These are phyloP conservation scores for Drosophila pruinosa DNA, from an alignment of 1,140 invertebrate genomes.

Conservation along the genomic window DNA sequence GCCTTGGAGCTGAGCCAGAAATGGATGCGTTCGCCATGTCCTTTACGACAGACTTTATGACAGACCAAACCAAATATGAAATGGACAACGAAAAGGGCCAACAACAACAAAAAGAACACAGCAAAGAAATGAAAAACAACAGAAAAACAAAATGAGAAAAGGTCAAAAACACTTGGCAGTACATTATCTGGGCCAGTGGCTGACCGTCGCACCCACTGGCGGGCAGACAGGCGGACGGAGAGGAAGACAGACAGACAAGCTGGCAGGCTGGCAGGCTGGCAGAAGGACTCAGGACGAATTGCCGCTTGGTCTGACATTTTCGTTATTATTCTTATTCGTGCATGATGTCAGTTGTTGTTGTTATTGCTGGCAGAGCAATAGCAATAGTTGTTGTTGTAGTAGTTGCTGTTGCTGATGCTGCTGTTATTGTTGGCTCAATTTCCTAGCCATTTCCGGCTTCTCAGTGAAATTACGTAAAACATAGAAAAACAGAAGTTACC, in stretches of 20 bases:
- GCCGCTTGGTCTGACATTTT: slow-evolving; percentile 68
- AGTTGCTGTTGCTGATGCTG: slow-evolving; percentile 29
- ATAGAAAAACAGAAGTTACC: slow-evolving; percentile 77
- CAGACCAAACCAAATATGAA: slow-evolving; percentile 65
- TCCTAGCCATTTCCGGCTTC: slow-evolving; percentile 77
- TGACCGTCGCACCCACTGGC: slow-evolving; percentile 33
- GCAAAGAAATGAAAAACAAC: not conserved
- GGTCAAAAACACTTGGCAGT: slow-evolving; percentile 80
- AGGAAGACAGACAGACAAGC: not conserved
- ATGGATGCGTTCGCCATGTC: slow-evolving; percentile 45
- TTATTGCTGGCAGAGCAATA: slow-evolving; percentile 2
- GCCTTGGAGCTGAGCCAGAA: slow-evolving; percentile 54
- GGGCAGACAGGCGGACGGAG: not conserved
- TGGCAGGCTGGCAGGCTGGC: not conserved
- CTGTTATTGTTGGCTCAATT: slow-evolving; percentile 80
- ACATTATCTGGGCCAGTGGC: slow-evolving; percentile 77
- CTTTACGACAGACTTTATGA: slow-evolving; percentile 34
- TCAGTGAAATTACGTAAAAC: slow-evolving; percentile 77
- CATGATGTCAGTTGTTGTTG: slow-evolving; percentile 43
- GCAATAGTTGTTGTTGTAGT: slow-evolving; percentile 19
- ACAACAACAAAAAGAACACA: not conserved
- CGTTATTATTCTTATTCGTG: slow-evolving; percentile 79
- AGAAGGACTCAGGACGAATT: slow-evolving; percentile 23
- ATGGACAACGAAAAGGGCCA: slow-evolving; percentile 36
- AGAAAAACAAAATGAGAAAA: slow-evolving; percentile 39